A percentile compares a stretch with the other conserved stretches of the same genome.
Conservation (phyloP, 2,888 invertebrate species). For the Aphidius colemani region DNA sequence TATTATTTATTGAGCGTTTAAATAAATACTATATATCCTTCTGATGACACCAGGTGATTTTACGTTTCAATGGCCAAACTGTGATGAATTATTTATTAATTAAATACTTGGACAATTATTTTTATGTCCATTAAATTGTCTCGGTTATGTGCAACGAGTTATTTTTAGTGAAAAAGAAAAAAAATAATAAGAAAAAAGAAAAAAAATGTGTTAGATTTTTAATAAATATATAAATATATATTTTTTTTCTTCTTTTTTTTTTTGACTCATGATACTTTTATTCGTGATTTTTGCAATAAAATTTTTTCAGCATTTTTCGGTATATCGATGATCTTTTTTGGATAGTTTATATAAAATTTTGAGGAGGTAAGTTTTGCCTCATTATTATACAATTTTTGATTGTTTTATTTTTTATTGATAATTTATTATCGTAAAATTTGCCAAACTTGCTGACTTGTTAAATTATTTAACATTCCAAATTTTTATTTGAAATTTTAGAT, state of each 20-base stretch:
- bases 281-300: not conserved
- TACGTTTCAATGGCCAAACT: conserved; percentile 22
- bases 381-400: too few relatives aligned
- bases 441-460: too few relatives aligned
- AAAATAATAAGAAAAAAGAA: not conserved
- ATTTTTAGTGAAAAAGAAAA: conserved; percentile 15
- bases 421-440: too few relatives aligned
- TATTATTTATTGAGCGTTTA: not conserved
- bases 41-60: conserved; percentile 1
- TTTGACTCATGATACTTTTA: not conserved
- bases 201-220: conserved; percentile 1
- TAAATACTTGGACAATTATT: not conserved
- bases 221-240: conserved; percentile 2
- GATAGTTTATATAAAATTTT: too few relatives aligned
- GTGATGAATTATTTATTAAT: conserved; percentile 28
- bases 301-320: not conserved
- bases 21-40: not conserved
- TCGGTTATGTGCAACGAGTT: conserved; percentile 26
- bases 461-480: conserved; percentile 9
- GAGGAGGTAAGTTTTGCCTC: too few relatives aligned
- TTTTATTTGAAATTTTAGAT: not conserved
- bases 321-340: too few relatives aligned
- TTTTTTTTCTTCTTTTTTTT: not conserved
- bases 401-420: too few relatives aligned
- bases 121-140: conserved; percentile 8